These are phyloP conservation scores for Teleopsis dalmanni DNA, from an alignment of 1,140 invertebrate species.

Conservation along the genomic window DNA sequence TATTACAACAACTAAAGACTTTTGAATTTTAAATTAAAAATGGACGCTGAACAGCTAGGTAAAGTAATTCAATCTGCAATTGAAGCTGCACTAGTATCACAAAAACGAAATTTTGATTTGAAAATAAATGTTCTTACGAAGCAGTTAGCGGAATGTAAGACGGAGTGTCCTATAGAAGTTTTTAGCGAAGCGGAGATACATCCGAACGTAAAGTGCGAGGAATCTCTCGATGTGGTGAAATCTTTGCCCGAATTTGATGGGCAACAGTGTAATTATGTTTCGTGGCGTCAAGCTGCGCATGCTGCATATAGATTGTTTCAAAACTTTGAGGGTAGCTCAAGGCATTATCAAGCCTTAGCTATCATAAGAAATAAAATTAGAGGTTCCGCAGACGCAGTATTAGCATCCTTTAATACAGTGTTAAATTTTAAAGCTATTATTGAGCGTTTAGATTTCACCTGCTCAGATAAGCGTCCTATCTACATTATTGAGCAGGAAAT, in stretches of 20 bases:
- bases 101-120: slow-evolving; percentile 5
- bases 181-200: slow-evolving; percentile 6
- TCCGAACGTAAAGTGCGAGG: slow-evolving; percentile 3
- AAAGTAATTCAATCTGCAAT: too few species aligned
- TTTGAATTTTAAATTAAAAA: too few species aligned
- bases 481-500: slow-evolving; percentile 17
- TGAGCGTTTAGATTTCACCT: slow-evolving; percentile 13
- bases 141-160: not conserved
- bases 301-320: slow-evolving; percentile 18
- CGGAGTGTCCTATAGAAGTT: not conserved
- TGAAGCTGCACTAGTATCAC: slow-evolving; percentile 3
- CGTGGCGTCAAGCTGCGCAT: slow-evolving; percentile 13
- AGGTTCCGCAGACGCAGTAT: slow-evolving; percentile 12
- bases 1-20: too few species aligned
- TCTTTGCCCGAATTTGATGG: slow-evolving; percentile 15
- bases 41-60: too few species aligned
- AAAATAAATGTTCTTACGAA: slow-evolving; percentile 1
- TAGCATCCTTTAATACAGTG: slow-evolving; percentile 16
- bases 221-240: slow-evolving; percentile 13
- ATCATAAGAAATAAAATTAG: slow-evolving; percentile 21
- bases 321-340: slow-evolving; percentile 15
- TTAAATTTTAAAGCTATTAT: slow-evolving; percentile 21
- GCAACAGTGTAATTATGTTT: slow-evolving; percentile 9
- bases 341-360: slow-evolving; percentile 16
- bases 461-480: slow-evolving; percentile 17